Percentiles rank a stretch among this genome's conserved stretches.
phyloP scores from a whole-genome alignment of 2,888 invertebrate species.

The Platerodrilus igneus region DNA sequence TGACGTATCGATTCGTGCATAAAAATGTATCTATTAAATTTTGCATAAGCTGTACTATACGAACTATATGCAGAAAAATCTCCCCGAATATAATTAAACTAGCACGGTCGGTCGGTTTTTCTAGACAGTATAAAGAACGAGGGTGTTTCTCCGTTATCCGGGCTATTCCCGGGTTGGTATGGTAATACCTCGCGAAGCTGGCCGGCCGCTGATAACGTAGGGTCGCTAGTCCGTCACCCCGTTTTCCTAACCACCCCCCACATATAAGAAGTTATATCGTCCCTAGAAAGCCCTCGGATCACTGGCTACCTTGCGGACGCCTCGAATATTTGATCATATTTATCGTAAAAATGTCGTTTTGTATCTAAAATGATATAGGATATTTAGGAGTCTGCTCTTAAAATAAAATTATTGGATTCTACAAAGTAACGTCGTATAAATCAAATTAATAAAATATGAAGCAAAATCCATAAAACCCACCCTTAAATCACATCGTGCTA shows the following conservation, averaged over 20 bases:
- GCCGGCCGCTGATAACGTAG: conserved; percentile 50
- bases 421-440: conserved; percentile 16
- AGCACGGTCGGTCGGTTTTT: conserved; percentile 32
- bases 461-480: conserved; percentile 26
- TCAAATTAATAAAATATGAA: conserved; percentile 23
- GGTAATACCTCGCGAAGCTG: conserved; percentile 49
- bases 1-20: neutral
- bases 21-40: conserved; percentile 4
- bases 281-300: conserved; percentile 37
- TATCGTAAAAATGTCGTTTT: conserved; percentile 22
- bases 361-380: too few relatives aligned
- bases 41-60: conserved; percentile 13
- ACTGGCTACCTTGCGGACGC: conserved; percentile 38
- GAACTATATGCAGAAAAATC: conserved; percentile 14
- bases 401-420: conserved; percentile 14
- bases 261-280: conserved; percentile 26
- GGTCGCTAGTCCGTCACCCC: conserved; percentile 42
- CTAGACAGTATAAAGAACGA: conserved; percentile 32
- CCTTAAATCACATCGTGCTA: conserved; percentile 28
- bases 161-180: conserved; percentile 47
- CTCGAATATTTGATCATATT: conserved; percentile 33
- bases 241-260: conserved; percentile 17
- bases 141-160: conserved; percentile 39
- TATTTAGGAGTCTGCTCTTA: too few relatives aligned
- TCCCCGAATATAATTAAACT: conserved; percentile 31